Evolutionary conservation across 2,113 vertebrate species (phyloP).

Genomic region (Nibea coibor): DNA sequence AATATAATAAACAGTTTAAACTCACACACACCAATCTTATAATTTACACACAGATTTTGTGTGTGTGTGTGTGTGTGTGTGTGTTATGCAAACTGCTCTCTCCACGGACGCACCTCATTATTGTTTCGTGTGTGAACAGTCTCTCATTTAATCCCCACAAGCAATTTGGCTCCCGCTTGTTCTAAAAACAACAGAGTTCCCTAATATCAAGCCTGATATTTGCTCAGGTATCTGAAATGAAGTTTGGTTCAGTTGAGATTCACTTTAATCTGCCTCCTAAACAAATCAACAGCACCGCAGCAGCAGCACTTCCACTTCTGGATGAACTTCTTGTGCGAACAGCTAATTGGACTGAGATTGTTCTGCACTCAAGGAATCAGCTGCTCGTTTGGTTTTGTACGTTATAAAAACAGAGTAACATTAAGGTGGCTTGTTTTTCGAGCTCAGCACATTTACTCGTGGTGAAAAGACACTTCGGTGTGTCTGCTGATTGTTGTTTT

Average conservation of each 20-base stretch:
- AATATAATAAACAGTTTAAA: not conserved
- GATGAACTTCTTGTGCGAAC: not conserved
- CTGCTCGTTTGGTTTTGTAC: constrained; percentile 18
- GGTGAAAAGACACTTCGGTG: not conserved
- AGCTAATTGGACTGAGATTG: constrained; percentile 67
- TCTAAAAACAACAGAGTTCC: constrained; percentile 14
- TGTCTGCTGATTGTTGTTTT: not conserved
- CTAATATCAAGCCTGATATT: constrained; percentile 32
- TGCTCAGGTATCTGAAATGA: constrained; percentile 50
- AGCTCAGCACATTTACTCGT: not conserved
- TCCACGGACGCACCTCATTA: constrained; percentile 43
- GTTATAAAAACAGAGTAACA: not conserved
- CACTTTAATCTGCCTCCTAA: constrained; percentile 54
- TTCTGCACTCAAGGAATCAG: constrained; percentile 41
- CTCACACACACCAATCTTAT: not conserved
- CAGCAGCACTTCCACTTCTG: constrained; percentile 14
- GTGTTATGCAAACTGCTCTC: constrained; percentile 37
- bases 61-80: not conserved
- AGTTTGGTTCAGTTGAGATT: constrained; percentile 48
- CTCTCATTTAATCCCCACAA: constrained; percentile 48
- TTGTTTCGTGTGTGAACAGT: constrained; percentile 29
- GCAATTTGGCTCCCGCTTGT: constrained; percentile 8
- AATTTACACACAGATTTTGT: not conserved
- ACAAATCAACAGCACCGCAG: constrained; percentile 39
- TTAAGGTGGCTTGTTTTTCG: not conserved